These are phyloP conservation scores for Pterostichus niger DNA, from an alignment of 2,888 invertebrate genomes.

Conservation along the genomic window DNA sequence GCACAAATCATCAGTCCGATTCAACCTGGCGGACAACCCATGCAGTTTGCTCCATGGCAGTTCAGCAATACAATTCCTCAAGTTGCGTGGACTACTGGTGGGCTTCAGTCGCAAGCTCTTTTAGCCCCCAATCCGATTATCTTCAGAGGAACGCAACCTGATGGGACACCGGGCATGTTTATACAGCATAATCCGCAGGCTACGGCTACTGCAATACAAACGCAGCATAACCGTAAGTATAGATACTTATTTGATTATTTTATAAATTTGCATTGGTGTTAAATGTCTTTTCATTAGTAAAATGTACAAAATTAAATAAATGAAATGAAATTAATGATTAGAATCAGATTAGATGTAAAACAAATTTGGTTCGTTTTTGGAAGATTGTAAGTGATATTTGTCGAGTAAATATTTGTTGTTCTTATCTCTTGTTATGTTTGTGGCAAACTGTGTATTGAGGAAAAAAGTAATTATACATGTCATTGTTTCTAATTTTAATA, in stretches of 20 bases:
- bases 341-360: no score
- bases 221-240: slow-evolving; percentile 84
- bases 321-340: no score
- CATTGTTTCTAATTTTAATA: slow-evolving; percentile 16
- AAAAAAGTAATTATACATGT: slow-evolving; percentile 51
- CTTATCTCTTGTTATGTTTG: slow-evolving; percentile 48
- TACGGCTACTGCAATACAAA: slow-evolving; percentile 80
- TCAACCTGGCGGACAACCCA: slow-evolving; percentile 84
- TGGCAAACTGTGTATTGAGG: slow-evolving; percentile 48
- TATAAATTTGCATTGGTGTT: neutral
- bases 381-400: neutral
- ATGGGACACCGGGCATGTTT: slow-evolving; percentile 87
- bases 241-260: slow-evolving; percentile 66
- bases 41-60: slow-evolving; percentile 91
- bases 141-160: slow-evolving; percentile 89
- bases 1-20: slow-evolving; percentile 87
- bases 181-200: slow-evolving; percentile 89
- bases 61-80: slow-evolving; percentile 85
- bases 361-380: neutral
- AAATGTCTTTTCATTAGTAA: neutral
- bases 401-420: slow-evolving; percentile 17
- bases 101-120: slow-evolving; percentile 84
- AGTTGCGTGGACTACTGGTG: slow-evolving; percentile 87
- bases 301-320: neutral
- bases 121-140: slow-evolving; percentile 90